Evolutionary conservation across 2,888 invertebrate species (phyloP).

Genomic region (Lasioglossum pauxillum): DNA sequence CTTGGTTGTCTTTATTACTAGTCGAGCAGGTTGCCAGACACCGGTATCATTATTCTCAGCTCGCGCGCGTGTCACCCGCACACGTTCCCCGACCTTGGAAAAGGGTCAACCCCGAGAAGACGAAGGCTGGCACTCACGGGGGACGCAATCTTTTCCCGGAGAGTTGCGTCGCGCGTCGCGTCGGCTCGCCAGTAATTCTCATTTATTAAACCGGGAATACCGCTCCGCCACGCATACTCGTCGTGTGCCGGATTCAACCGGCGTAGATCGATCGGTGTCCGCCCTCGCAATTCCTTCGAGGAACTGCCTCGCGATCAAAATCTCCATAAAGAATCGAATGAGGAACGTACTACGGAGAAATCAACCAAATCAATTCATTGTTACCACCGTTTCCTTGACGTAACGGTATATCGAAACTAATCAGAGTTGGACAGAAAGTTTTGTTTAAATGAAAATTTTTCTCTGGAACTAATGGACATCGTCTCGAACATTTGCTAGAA

Average conservation of each 20-base stretch:
- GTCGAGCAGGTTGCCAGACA: not conserved
- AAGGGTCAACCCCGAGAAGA: conserved; percentile 36
- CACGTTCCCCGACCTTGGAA: conserved; percentile 27
- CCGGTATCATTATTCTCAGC: conserved; percentile 36
- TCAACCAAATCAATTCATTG: not conserved
- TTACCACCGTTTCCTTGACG: not conserved
- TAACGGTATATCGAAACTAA: not conserved
- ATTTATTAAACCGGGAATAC: conserved; percentile 63
- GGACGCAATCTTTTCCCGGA: conserved; percentile 39
- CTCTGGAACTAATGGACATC: not conserved
- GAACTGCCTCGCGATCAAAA: not conserved
- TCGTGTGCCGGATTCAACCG: conserved; percentile 1
- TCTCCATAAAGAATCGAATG: not conserved
- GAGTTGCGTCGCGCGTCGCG: conserved; percentile 3
- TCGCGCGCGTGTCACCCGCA: conserved; percentile 14
- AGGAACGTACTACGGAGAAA: not conserved
- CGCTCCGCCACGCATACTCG: conserved; percentile 21
- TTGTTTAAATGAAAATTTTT: no score
- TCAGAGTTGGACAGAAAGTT: no score
- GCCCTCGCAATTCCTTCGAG: not conserved
- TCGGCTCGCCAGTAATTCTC: conserved; percentile 59
- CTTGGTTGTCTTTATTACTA: not conserved
- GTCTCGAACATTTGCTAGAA: not conserved
- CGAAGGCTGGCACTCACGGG: conserved; percentile 25
- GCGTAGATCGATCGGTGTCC: not conserved